Evolutionary conservation across 2,797 vertebrate species (phyloP).

Genomic region (Phoebastria nigripes): DNA sequence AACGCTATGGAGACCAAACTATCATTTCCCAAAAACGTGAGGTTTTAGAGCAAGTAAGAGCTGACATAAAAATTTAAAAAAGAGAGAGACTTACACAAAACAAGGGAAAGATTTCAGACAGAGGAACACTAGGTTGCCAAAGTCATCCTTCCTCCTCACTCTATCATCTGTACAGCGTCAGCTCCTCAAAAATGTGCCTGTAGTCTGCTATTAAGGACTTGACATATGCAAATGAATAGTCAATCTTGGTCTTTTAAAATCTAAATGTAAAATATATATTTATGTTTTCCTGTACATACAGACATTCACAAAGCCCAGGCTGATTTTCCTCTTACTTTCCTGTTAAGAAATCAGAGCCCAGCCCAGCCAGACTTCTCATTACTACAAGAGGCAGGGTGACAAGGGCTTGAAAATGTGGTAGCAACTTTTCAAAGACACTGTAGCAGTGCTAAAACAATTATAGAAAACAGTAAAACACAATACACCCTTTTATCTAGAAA

Average conservation of each 20-base stretch:
- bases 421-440: not conserved
- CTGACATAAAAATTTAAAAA: not conserved
- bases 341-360: not conserved
- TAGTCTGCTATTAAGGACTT: not conserved
- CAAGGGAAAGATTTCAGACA: not conserved
- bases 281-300: not conserved
- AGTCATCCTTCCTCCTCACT: not conserved
- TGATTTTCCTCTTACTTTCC: not conserved
- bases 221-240: not conserved
- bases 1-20: not conserved
- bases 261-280: fast-evolving
- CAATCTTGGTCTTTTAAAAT: not conserved
- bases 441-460: not conserved
- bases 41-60: conserved; percentile 3
- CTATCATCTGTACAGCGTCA: not conserved
- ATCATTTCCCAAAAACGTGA: not conserved
- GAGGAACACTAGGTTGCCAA: not conserved
- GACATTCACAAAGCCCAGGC: not conserved
- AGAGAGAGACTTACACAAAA: not conserved
- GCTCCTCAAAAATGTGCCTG: not conserved
- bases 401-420: not conserved
- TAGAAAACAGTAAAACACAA: fast-evolving
- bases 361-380: not conserved
- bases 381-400: not conserved
- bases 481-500: not conserved